phyloP scores from a whole-genome alignment of 1,140 invertebrate species.

The Drosophila malerkotliana region DNA sequence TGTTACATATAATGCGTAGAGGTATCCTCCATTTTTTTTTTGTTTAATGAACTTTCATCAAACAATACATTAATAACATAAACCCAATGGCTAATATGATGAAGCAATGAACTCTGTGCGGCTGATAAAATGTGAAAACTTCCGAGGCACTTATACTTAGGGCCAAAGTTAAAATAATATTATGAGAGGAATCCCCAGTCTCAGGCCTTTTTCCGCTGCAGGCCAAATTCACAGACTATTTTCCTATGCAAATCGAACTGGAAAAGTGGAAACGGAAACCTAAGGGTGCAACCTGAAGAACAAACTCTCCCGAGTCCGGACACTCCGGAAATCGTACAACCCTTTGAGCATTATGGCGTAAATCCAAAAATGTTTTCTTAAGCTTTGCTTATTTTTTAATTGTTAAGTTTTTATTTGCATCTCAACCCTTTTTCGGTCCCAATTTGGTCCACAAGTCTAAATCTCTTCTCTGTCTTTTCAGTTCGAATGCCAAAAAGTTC shows the following conservation, averaged over 20 bases:
- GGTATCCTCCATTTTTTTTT: background rate
- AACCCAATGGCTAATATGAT: constrained; percentile 21
- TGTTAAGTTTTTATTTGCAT: constrained; percentile 73
- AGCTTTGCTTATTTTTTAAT: constrained; percentile 74
- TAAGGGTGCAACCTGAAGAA: constrained; percentile 11
- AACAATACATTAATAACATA: constrained; percentile 40
- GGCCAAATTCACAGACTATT: constrained; percentile 59
- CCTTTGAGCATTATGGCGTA: constrained; percentile 68
- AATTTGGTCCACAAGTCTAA: background rate
- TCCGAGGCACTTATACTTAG: constrained; percentile 50
- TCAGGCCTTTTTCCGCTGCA: constrained; percentile 9
- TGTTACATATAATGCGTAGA: constrained; percentile 38
- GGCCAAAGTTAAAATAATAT: constrained; percentile 80
- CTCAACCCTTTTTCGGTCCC: constrained; percentile 2
- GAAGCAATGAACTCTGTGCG: constrained; percentile 8
- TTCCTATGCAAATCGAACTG: constrained; percentile 71
- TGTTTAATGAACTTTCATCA: constrained; percentile 4
- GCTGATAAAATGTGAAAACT: constrained; percentile 13
- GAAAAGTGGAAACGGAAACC: constrained; percentile 26
- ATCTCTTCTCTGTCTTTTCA: constrained; percentile 4
- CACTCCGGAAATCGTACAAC: constrained; percentile 45
- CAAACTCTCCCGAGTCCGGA: constrained; percentile 3
- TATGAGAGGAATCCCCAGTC: constrained; percentile 47
- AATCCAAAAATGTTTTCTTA: constrained; percentile 78
- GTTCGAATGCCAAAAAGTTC: constrained; percentile 60